Base-by-base conservation (phyloP, 2,888 invertebrate genomes). In the Argynnis bischoffii region DNA sequence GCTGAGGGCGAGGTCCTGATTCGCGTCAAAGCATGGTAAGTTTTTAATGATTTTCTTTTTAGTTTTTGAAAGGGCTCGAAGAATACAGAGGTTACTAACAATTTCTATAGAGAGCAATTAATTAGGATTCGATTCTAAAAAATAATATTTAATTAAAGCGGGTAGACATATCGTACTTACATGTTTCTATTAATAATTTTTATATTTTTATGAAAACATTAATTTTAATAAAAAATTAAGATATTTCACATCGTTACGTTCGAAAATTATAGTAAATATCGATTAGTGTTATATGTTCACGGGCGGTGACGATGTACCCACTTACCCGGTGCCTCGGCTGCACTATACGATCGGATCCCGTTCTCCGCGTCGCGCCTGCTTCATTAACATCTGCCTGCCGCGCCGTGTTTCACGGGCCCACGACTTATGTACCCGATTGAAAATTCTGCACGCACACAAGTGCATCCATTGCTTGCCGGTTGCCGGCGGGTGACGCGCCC, bases 1-100 rank as follows among this genome's bases (percentile, higher is more conserved):
- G 94, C 90, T 77, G 95, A 96, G 83, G 96, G 96, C 78, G 95
- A 97, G 87, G 96, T 97, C 72, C 94, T 97, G 70, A 96, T 97
- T 81, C 94, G 96, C 76, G 97, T 97, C 67, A 96, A 96, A 88
- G 96, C 97, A 81, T 97, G 97, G 97, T 97, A 82, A 96, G 97
- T 95, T 71, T 71, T 72, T 47, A 61, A 46, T 61, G 41, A 21
- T 6, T 47, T 4, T 50, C 1, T 54, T 63, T 54, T 54, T 46
- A 15, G 35, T 21, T 21, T 13, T 60, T 21, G 46, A n/a, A 18
- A 16, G 15, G 1, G 8, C 1, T 56, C 14, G 18, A 47, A 46
- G 18, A 18, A 18, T 35, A 4, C 14, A 15, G 6, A 21, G 3
- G 1, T 16, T 6, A 14, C 1, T 2, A n/a, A 46, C 13, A 16